Conservation (phyloP, 1,140 invertebrate genomes). For the Hestina assimilis region DNA sequence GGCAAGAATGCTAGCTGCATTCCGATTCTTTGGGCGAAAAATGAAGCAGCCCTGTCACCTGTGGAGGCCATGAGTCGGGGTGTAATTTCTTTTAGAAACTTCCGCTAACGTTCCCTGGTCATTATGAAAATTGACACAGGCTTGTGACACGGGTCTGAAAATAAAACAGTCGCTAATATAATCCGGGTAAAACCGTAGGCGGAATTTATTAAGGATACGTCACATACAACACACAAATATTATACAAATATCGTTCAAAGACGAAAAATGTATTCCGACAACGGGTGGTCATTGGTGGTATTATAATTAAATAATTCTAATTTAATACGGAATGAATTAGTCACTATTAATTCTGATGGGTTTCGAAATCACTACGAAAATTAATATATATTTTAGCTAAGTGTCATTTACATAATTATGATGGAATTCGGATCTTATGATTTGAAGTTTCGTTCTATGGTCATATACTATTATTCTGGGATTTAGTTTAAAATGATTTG, state of each 20-base stretch:
- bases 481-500: background rate
- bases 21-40: too few relatives aligned
- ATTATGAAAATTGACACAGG: too few relatives aligned
- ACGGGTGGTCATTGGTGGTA: slow-evolving; percentile 6
- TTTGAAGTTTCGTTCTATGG: background rate
- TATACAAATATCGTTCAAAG: background rate
- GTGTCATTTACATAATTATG: slow-evolving; percentile 13
- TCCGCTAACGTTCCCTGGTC: too few relatives aligned
- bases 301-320: slow-evolving; percentile 5
- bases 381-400: slow-evolving; percentile 12
- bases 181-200: too few relatives aligned
- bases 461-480: background rate
- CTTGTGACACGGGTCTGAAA: too few relatives aligned
- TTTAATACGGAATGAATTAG: slow-evolving; percentile 5
- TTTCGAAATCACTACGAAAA: background rate
- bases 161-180: too few relatives aligned
- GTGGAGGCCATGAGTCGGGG: too few relatives aligned
- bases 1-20: too few relatives aligned
- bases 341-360: slow-evolving; percentile 9
- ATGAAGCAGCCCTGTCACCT: too few relatives aligned
- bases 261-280: background rate
- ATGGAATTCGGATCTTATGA: background rate
- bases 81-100: too few relatives aligned
- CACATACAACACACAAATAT: too few relatives aligned
- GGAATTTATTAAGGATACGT: too few relatives aligned